Evolutionary conservation across 2,113 vertebrate species (phyloP).

Genomic region (Ornithorhynchus anatinus): DNA sequence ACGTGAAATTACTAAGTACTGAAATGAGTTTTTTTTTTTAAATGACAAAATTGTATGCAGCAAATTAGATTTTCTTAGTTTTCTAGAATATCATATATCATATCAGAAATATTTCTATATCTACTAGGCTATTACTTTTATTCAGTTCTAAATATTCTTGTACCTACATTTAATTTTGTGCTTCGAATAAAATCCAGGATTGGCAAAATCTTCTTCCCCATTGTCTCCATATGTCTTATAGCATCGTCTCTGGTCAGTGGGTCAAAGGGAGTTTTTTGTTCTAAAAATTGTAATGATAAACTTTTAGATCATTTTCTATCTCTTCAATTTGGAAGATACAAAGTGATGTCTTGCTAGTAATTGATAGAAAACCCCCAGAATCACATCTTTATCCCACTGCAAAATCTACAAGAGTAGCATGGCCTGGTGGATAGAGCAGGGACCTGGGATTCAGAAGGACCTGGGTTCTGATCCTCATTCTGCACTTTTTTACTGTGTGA

Average conservation of each 20-base stretch:
- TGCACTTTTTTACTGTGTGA: too few species aligned
- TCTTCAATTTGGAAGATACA: conserved; percentile 30
- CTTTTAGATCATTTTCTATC: background rate
- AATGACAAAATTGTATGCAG: too few species aligned
- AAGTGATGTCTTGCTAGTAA: conserved; percentile 27
- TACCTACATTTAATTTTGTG: conserved; percentile 70
- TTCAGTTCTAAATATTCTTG: too few species aligned
- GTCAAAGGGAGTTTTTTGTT: conserved; percentile 57
- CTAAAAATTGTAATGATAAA: conserved; percentile 62
- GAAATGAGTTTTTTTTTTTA: background rate
- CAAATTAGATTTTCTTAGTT: conserved; percentile 17
- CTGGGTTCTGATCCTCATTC: too few species aligned
- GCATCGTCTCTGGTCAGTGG: conserved; percentile 51
- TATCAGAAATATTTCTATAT: background rate
- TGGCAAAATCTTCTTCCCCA: conserved; percentile 61
- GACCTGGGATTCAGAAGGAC: too few species aligned
- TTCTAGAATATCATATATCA: too few species aligned
- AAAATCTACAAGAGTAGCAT: too few species aligned
- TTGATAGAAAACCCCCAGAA: conserved; percentile 32
- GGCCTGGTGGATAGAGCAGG: too few species aligned
- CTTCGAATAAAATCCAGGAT: conserved; percentile 71
- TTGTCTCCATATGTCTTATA: conserved; percentile 52
- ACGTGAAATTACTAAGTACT: background rate
- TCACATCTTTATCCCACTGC: too few species aligned
- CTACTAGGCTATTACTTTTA: background rate